A percentile compares a stretch with the other conserved stretches of the same genome.
These are phyloP conservation scores for Pithys albifrons DNA, from an alignment of 2,113 vertebrate species.

Conservation along the genomic window DNA sequence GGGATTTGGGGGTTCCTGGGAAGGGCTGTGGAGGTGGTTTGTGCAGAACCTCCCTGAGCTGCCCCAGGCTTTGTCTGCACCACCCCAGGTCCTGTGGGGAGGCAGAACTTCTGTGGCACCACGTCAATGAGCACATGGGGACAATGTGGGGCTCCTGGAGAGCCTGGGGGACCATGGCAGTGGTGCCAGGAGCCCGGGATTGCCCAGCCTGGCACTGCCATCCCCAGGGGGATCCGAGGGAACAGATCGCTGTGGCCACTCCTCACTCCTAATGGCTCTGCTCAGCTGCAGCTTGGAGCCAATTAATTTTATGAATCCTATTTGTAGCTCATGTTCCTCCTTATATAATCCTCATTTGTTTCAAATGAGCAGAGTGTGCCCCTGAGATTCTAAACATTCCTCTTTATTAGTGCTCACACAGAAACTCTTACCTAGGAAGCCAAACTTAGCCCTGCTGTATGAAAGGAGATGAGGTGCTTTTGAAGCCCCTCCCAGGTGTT, in stretches of 20 bases:
- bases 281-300: background rate
- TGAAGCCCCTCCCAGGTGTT: background rate
- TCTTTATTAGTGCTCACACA: slow-evolving; percentile 29
- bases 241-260: background rate
- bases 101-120: background rate
- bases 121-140: fast-evolving
- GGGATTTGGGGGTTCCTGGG: background rate
- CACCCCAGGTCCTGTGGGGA: background rate
- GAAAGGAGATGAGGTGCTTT: background rate
- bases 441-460: slow-evolving; percentile 19
- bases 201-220: background rate
- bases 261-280: background rate
- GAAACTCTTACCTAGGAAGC: slow-evolving; percentile 34
- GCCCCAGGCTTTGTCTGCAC: background rate
- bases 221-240: background rate
- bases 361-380: slow-evolving; percentile 20
- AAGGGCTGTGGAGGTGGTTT: fast-evolving
- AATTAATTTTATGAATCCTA: slow-evolving; percentile 43
- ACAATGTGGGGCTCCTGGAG: background rate
- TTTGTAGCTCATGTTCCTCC: slow-evolving; percentile 21
- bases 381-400: slow-evolving; percentile 21
- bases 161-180: background rate
- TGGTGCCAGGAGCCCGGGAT: background rate
- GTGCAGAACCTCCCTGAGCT: background rate
- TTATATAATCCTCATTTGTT: slow-evolving; percentile 52